These are phyloP conservation scores for Apodemus agrarius DNA, from an alignment of 2,797 vertebrate species.

Conservation along the genomic window DNA sequence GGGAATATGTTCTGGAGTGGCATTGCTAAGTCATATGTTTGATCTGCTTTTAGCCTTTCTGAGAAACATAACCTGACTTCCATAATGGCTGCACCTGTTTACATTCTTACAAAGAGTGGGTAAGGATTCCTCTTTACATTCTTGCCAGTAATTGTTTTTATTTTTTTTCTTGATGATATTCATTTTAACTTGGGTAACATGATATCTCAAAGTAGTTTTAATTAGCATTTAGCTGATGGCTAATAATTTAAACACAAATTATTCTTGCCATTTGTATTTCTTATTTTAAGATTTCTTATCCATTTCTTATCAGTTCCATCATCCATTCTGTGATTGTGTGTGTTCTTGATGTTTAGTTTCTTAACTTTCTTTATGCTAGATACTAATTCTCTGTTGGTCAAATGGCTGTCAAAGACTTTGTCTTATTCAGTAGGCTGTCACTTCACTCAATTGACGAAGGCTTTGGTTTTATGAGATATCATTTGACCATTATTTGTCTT, in stretches of 20 bases:
- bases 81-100: neutral
- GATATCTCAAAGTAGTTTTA: neutral
- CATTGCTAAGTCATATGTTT: neutral
- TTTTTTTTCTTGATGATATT: neutral
- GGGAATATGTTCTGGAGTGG: neutral
- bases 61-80: neutral
- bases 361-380: neutral
- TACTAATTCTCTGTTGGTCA: neutral
- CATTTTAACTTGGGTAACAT: neutral
- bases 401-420: neutral
- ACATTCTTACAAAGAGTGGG: neutral
- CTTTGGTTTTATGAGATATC: neutral
- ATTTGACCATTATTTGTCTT: neutral
- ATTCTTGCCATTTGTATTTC: neutral
- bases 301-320: neutral
- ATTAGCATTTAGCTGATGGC: neutral
- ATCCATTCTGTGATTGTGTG: neutral
- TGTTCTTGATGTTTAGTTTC: neutral
- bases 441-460: neutral
- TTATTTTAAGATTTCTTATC: neutral
- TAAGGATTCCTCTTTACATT: neutral
- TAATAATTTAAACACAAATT: neutral
- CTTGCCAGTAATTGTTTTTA: neutral
- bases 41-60: neutral
- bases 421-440: neutral